These are phyloP conservation scores for Cistogaster globosa DNA, from an alignment of 2,888 invertebrate genomes.

Conservation along the genomic window DNA sequence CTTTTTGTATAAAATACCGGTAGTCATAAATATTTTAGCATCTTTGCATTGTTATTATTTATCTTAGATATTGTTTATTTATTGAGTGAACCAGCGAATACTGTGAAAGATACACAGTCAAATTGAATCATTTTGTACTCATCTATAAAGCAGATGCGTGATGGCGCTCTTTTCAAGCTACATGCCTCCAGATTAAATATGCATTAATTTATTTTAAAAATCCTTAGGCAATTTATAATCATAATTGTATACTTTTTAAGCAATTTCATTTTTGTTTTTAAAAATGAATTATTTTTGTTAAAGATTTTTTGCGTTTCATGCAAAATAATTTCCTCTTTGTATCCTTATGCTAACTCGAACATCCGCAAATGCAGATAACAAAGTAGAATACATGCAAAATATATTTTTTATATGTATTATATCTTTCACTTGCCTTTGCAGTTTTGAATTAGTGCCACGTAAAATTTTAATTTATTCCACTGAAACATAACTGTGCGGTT, in stretches of 20 bases:
- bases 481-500: conserved; percentile 65
- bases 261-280: not conserved
- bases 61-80: conserved; percentile 58
- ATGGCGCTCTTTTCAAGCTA: not conserved
- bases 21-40: conserved; percentile 61
- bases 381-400: not conserved
- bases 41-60: conserved; percentile 47
- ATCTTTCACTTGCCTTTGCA: not conserved
- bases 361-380: not conserved
- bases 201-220: not conserved
- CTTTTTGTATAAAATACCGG: conserved; percentile 40
- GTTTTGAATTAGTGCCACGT: conserved; percentile 39
- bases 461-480: conserved; percentile 65
- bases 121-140: not conserved
- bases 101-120: not conserved
- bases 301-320: not conserved
- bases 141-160: not conserved
- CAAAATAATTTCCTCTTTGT: conserved; percentile 11
- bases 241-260: no score
- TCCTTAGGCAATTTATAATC: not conserved
- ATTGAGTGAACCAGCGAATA: conserved; percentile 29
- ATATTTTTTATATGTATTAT: no score
- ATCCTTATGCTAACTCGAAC: not conserved
- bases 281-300: not conserved
- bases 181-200: not conserved